Conservation (phyloP, 1,140 invertebrate species). For the Macrobrachium rosenbergii region DNA sequence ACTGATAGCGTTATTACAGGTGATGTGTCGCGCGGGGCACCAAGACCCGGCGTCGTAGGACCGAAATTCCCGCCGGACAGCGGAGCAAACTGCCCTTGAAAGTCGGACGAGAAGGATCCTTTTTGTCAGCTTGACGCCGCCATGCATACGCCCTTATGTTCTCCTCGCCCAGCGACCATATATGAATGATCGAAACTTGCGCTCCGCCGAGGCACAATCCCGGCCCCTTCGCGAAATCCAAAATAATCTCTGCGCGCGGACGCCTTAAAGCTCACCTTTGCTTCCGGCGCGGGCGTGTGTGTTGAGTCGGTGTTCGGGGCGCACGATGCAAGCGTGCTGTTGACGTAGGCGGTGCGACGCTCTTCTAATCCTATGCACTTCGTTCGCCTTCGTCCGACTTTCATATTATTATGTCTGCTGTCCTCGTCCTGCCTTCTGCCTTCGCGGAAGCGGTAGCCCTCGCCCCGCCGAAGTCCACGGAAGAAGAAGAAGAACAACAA, state of each 20-base stretch:
- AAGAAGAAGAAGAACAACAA: too few relatives aligned
- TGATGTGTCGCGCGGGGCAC: neutral
- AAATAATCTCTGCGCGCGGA: neutral
- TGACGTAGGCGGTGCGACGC: slow-evolving; percentile 25
- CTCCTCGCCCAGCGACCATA: slow-evolving; percentile 42
- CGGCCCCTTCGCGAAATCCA: neutral
- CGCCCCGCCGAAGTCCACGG: neutral
- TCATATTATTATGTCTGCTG: slow-evolving; percentile 13
- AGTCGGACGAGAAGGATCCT: neutral
- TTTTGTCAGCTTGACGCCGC: neutral
- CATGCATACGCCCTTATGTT: slow-evolving; percentile 26
- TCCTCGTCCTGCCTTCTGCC: neutral
- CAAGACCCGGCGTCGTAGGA: neutral
- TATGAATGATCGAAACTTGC: slow-evolving; percentile 42
- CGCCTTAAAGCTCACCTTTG: slow-evolving; percentile 21
- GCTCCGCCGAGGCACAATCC: neutral
- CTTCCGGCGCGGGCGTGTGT: neutral
- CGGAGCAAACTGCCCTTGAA: slow-evolving; percentile 10
- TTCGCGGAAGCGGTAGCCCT: neutral
- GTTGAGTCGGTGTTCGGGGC: neutral
- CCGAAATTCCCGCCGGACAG: neutral
- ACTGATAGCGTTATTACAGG: slow-evolving; percentile 47
- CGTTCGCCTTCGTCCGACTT: slow-evolving; percentile 20
- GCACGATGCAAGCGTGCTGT: slow-evolving; percentile 34
- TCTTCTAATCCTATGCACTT: slow-evolving; percentile 46